phyloP scores from a whole-genome alignment of 23 tunicate species.

The Styela plicata region DNA sequence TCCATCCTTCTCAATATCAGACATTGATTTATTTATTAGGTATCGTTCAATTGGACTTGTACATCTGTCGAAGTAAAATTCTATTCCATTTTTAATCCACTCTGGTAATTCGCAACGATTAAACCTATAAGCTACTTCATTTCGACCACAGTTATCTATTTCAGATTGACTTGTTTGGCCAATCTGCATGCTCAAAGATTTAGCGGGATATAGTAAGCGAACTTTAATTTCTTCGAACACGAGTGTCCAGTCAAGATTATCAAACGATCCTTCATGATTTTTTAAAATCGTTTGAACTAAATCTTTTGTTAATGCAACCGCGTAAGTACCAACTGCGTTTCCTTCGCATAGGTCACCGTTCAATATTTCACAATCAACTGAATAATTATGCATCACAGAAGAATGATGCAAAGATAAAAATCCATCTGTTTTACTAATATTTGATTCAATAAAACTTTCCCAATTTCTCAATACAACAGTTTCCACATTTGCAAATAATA shows the following conservation, averaged over 20 bases:
- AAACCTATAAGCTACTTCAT: constrained; percentile 14
- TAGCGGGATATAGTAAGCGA: background rate
- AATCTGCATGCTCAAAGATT: background rate
- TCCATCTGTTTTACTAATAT: background rate
- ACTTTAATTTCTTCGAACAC: background rate
- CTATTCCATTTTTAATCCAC: constrained; percentile 18
- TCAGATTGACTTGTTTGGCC: constrained; percentile 12
- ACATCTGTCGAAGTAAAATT: constrained; percentile 14
- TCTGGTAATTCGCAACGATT: constrained; percentile 2
- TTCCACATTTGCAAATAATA: background rate
- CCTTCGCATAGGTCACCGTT: background rate
- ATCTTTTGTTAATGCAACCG: background rate
- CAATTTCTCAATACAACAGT: background rate
- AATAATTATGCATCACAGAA: background rate
- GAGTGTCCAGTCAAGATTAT: background rate
- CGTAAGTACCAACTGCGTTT: background rate
- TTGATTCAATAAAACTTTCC: background rate
- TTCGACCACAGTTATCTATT: constrained; percentile 7
- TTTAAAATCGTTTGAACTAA: background rate
- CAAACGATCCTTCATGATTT: background rate
- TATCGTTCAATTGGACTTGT: constrained; percentile 6
- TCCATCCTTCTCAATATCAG: background rate
- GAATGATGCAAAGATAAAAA: constrained; percentile 17
- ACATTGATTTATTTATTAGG: too few relatives aligned
- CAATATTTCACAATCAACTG: background rate